phyloP scores from a whole-genome alignment of 2,113 vertebrate genomes.

The Plotosus lineatus region DNA sequence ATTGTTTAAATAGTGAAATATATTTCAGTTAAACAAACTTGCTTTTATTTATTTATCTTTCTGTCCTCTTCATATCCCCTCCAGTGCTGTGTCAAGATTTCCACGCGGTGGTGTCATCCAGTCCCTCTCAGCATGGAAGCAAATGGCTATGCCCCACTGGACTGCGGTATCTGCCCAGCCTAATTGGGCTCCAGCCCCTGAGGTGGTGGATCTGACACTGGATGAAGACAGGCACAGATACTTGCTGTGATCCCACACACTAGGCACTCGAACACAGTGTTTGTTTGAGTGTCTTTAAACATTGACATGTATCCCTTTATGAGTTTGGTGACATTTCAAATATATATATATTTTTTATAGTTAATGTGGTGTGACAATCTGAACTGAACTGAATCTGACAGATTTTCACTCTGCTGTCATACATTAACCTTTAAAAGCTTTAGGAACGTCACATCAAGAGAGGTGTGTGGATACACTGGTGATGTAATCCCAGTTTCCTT shows the following conservation, averaged over 20 bases:
- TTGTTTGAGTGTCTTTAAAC: constrained; percentile 42
- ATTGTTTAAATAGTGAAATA: constrained; percentile 2
- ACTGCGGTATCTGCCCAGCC: constrained; percentile 85
- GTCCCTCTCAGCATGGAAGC: constrained; percentile 91
- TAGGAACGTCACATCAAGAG: constrained; percentile 1
- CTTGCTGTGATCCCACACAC: constrained; percentile 83
- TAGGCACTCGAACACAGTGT: constrained; percentile 29
- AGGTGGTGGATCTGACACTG: constrained; percentile 96
- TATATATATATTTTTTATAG: neutral
- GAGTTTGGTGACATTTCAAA: constrained; percentile 13
- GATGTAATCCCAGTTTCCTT: neutral
- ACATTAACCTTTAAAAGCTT: neutral
- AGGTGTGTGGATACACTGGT: neutral
- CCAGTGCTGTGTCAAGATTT: constrained; percentile 72
- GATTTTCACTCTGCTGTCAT: neutral
- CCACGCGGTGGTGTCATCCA: constrained; percentile 94
- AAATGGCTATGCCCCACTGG: constrained; percentile 81
- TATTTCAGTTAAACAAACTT: neutral
- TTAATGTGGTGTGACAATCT: neutral
- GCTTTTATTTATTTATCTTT: neutral
- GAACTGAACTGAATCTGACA: neutral
- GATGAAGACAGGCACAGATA: constrained; percentile 95
- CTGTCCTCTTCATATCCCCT: neutral
- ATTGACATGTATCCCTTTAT: constrained; percentile 22
- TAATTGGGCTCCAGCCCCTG: constrained; percentile 87